A percentile compares a stretch with the other conserved stretches of the same genome.
Conservation (phyloP, 1,140 invertebrate species). For the Linepithema humile region DNA sequence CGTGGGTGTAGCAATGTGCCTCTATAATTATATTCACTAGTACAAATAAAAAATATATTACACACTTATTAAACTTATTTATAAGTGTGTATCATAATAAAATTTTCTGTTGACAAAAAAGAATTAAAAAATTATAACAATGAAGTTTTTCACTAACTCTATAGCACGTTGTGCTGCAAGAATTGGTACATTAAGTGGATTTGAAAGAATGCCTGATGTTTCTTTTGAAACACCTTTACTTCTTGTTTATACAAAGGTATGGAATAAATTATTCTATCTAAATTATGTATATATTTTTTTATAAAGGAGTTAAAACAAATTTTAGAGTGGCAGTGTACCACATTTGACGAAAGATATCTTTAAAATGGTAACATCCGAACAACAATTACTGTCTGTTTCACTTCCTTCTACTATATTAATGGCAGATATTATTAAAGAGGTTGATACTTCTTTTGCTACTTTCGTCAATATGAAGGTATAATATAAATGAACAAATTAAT, state of each 20-base stretch:
- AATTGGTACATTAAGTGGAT: conserved; percentile 84
- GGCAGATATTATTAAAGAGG: conserved; percentile 84
- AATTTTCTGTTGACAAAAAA: not conserved
- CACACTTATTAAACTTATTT: not conserved
- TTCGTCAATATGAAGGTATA: conserved; percentile 86
- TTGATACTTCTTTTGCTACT: conserved; percentile 83
- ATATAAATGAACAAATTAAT: conserved; percentile 17
- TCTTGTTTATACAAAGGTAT: conserved; percentile 85
- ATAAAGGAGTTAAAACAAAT: conserved; percentile 19
- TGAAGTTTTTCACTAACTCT: conserved; percentile 86
- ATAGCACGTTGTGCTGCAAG: conserved; percentile 83
- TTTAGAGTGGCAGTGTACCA: conserved; percentile 87
- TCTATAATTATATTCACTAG: not conserved
- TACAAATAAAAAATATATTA: not conserved
- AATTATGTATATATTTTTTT: conserved; percentile 11
- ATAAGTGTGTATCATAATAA: not conserved
- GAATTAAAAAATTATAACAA: conserved; percentile 65
- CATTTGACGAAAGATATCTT: conserved; percentile 88
- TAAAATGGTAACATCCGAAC: conserved; percentile 84
- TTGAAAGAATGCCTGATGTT: conserved; percentile 80
- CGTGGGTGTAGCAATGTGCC: not conserved
- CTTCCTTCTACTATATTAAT: conserved; percentile 85
- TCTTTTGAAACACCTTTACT: conserved; percentile 84
- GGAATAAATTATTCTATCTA: not conserved
- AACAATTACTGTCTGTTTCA: conserved; percentile 85